These are phyloP conservation scores for Mus minutoides DNA, from an alignment of 2,797 vertebrate species.

Conservation along the genomic window DNA sequence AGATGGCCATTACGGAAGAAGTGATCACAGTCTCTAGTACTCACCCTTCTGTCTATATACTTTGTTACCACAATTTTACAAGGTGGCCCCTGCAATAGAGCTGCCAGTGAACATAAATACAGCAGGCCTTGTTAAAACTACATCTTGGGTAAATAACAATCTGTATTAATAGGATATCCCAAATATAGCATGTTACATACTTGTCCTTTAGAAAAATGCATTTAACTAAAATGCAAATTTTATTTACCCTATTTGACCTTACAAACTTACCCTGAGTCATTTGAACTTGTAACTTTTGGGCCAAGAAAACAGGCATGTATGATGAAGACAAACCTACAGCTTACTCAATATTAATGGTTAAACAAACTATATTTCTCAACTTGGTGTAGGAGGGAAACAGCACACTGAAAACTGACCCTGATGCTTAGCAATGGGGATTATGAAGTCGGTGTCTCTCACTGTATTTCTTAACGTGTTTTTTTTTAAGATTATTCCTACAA, in stretches of 20 bases:
- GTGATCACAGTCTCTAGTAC: rapidly evolving
- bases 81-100: not conserved
- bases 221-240: conserved; percentile 32
- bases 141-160: conserved; percentile 13
- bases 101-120: not conserved
- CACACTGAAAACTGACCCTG: not conserved
- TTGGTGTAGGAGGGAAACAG: not conserved
- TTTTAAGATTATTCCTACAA: not conserved
- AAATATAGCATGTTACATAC: not conserved
- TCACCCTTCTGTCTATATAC: not conserved
- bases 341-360: not conserved
- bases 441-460: not conserved
- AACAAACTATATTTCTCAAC: not conserved
- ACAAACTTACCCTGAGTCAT: not conserved
- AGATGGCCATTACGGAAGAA: not conserved
- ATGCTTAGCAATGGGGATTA: not conserved
- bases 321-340: not conserved
- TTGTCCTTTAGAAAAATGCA: not conserved
- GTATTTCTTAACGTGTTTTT: not conserved
- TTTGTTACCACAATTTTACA: not conserved
- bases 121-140: not conserved
- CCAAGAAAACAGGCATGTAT: not conserved
- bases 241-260: not conserved
- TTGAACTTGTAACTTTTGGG: not conserved
- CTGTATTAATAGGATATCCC: not conserved